Percentiles rank a stretch among this genome's conserved stretches.
Evolutionary conservation across 2,888 invertebrate species (phyloP).

Genomic region (Tyria jacobaeae): DNA sequence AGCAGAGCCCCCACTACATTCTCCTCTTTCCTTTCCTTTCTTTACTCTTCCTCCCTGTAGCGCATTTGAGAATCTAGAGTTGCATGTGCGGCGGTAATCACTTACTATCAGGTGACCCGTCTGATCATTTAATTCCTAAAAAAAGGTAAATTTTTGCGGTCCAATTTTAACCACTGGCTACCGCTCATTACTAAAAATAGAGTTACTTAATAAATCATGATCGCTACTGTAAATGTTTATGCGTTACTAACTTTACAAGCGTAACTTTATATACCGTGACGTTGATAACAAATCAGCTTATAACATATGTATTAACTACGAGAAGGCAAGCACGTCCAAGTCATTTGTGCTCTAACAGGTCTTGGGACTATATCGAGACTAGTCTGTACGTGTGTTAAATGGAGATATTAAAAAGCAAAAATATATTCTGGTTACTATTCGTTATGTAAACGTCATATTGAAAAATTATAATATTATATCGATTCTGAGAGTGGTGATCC

Average conservation of each 20-base stretch:
- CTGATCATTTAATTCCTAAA: too few species aligned
- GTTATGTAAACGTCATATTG: too few species aligned
- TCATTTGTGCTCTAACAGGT: slow-evolving; percentile 29
- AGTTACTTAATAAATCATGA: neutral
- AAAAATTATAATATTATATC: too few species aligned
- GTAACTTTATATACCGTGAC: neutral
- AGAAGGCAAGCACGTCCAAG: slow-evolving; percentile 29
- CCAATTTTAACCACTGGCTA: neutral
- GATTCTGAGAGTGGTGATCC: too few species aligned
- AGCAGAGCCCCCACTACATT: too few species aligned
- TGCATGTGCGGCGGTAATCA: too few species aligned
- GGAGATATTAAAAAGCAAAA: neutral
- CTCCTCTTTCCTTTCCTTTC: too few species aligned
- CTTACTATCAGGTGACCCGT: too few species aligned
- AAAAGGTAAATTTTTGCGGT: too few species aligned
- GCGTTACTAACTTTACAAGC: neutral
- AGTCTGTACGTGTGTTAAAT: slow-evolving; percentile 32
- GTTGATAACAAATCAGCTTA: slow-evolving; percentile 1
- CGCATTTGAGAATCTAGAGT: too few species aligned
- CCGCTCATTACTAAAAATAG: neutral
- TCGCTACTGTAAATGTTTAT: neutral
- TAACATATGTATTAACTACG: slow-evolving; percentile 3
- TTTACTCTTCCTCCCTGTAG: too few species aligned
- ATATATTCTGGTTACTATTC: neutral
- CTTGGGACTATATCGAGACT: slow-evolving; percentile 31